Conservation (phyloP, 2,888 invertebrate genomes). For the Tachina fera region DNA sequence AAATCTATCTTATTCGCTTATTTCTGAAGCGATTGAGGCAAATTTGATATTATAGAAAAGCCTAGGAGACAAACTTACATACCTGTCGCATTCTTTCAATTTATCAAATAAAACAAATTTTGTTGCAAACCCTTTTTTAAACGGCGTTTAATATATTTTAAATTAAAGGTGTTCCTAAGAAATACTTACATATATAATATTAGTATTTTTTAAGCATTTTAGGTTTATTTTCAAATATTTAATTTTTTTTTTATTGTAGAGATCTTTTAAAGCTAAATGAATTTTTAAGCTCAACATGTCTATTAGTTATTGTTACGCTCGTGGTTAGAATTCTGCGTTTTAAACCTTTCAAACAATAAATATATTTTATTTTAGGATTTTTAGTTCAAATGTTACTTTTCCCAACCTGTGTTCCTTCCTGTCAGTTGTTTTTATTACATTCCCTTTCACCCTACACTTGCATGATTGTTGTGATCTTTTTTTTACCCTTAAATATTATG, state of each 20-base stretch:
- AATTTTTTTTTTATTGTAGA: no score
- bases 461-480: conserved; percentile 50
- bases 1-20: neutral
- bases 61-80: no score
- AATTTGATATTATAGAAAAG: neutral
- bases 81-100: no score
- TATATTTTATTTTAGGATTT: neutral
- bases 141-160: neutral
- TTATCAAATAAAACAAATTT: neutral
- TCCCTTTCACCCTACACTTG: conserved; percentile 20
- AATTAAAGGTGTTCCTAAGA: neutral
- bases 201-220: no score
- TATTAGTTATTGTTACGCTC: no score
- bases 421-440: conserved; percentile 5
- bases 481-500: conserved; percentile 61
- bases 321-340: no score
- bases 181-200: no score
- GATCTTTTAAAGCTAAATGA: no score
- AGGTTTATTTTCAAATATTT: no score
- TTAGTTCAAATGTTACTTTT: neutral
- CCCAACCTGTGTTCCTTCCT: neutral
- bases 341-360: no score
- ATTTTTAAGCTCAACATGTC: no score
- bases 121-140: no score
- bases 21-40: neutral